Base-by-base conservation (phyloP, 2,888 invertebrate species). In the Ophraella communa region DNA sequence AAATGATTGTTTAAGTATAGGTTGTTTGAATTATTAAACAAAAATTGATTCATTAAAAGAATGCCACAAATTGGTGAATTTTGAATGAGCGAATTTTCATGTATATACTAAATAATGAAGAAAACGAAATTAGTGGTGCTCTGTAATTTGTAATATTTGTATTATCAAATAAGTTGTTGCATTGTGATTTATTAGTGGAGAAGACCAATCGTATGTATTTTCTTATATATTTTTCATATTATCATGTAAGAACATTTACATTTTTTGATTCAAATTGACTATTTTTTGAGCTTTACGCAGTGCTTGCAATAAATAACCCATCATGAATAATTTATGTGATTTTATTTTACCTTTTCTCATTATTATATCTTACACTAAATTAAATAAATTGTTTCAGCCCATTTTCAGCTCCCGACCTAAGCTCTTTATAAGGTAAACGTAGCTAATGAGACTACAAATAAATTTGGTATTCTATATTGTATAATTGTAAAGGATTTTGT, bases 111-210 rank as follows among this genome's bases (percentile, higher is more conserved):
- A 74, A 74, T 75, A 71, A 70, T 72, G 71, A 72, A 74, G 71
- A 74, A 78, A 3, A 75, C 77, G 78, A 80, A 81, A 78, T 76
- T 76, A 76, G 79, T 81, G 82, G 82, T 82, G 82, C 82, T 82
- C 81, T 81, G 80, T 80, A 77, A 76, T 76, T 76, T 75, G 73
- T 72, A 71, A 71, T 72, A 66, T 69, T n/a, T 68, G 71, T 78
- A 66, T 58, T 65, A 62, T 67, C 30, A 56, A 45, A 5, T 70
- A 79, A 79, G 76, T 79, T 80, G 75, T 78, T 79, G 76, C 77
- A 81, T 79, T 82, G 82, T 82, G 82, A 82, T 82, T 77, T 76
- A 73, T 73, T 75, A 75, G 74, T 76, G 74, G 74, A 77, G 45
- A 49, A 27, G 77, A 77, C 76, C 74, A 77, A 74, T 76, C 74